Evolutionary conservation across 2,888 invertebrate species (phyloP), one percentile per base, ranked within the genome.

Genomic region (Dinocampus coccinellae): DNA sequence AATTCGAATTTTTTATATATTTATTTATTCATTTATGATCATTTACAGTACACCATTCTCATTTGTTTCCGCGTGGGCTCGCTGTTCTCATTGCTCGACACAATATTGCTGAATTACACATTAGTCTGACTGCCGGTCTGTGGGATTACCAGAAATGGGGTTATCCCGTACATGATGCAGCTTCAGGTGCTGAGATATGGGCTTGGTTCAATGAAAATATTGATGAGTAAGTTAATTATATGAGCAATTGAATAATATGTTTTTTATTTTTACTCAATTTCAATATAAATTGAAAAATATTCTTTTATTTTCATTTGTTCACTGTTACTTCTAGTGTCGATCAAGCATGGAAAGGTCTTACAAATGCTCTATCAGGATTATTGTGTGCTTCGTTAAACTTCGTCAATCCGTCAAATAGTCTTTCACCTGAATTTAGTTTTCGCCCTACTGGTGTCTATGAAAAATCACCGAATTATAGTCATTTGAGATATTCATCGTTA

Each of bases 311-410:
- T 4, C 7, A 7, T 29, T 29, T 29, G 29, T 4, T 29, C 7
- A 29, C 7, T n/a, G n/a, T 16, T 16, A n/a, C 16, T 47, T 20
- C 9, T 3, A 91, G 95, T 86, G 91, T 97, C 9, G 94, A 98
- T 84, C 89, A 90, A 62, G 92, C 94, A 79, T 99, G 99, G 99
- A 92, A 92, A 81, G 93, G 94, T 79, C 89, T 99, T 36, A 94
- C 95, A 64, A 95, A 96, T 83, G 94, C 97, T 0, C 90, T 99
- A 47, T 97, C 98, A 20, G 99, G 99, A 1, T 90, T 99, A 6
- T 92, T 99, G 73, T 99, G 99, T 89, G 96, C 98, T 11, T 99
- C 99, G 1, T 89, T 99, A 11, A 98, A 98, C 88, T 98, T 97
- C 84, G 94, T 99, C 78, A 95, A 96, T 83, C 90, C 91, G 66